Evolutionary conservation across 1,140 invertebrate genomes (phyloP), one percentile per base, ranked within the genome.

Genomic region (Psilanteris sp.): DNA sequence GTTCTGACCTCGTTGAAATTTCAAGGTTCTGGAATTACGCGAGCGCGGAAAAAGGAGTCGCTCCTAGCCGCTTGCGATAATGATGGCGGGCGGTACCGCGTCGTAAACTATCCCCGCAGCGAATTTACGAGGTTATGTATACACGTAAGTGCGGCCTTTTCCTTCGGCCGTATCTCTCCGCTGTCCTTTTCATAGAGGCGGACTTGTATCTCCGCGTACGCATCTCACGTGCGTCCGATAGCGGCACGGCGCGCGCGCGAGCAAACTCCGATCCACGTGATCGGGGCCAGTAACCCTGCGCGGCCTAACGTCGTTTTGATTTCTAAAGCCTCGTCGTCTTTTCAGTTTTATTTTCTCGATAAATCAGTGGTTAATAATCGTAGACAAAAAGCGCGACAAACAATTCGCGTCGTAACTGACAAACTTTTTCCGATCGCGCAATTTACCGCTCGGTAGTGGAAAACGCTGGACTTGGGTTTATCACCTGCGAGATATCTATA

Each of bases 111-210:
- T 83, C 80, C 62, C 74, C 77, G 44, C 27, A 64, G 73, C 62
- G 78, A 82, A 84, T 85, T 85, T 84, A 85, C 76, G 80, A 78
- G 82, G 78, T 66, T 83, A 82, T 75, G 77, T 77, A 52, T 71
- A 77, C 76, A 71, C 67, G 76, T 64, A 61, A 66, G 54, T 10
- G 52, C 62, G 50, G 22, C 37, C 57, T 37, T 41, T 16, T 41
- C 13, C 24, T 44, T 44, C 61, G 18, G 9, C 14, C 36, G 37
- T 22, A 36, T 46, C 37, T 70, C 39, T 55, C 37, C 36, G 26
- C 22, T 29, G 37, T 55, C 16, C 41, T 16, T 20, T 16, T 39
- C 39, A n/a, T 36, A 59, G 20, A 59, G 7, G 27, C 15, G 37
- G 15, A 0, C 18, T 14, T 29, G 26, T 67, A 67, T 72, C 59